phyloP scores from a whole-genome alignment of 2,113 vertebrate species.

The Dipodomys ordii region DNA sequence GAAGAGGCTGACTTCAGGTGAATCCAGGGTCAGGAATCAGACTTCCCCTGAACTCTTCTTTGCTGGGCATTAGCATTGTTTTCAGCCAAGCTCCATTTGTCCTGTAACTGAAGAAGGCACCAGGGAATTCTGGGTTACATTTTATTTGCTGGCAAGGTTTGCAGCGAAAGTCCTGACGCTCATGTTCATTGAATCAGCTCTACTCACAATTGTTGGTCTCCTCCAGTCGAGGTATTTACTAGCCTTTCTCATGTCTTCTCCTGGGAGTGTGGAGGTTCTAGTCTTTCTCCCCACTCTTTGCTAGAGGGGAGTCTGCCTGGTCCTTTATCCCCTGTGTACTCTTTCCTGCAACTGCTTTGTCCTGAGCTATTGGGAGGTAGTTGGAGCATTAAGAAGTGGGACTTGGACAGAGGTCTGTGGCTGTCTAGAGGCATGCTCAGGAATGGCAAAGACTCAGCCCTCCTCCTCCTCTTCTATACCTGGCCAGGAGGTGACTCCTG shows the following conservation, averaged over 20 bases:
- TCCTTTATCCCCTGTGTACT: neutral
- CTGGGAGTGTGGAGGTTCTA: neutral
- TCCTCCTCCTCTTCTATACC: neutral
- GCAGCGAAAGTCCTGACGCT: neutral
- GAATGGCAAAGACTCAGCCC: neutral
- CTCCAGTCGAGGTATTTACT: neutral
- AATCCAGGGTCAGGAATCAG: neutral
- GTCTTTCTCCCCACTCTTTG: rapidly evolving
- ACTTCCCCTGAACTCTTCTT: neutral
- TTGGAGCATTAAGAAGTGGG: neutral
- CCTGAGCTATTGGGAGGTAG: too few relatives aligned
- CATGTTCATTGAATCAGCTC: neutral
- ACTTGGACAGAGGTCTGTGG: neutral
- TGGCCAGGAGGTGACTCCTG: neutral
- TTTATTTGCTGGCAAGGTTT: neutral
- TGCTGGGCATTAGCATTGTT: neutral
- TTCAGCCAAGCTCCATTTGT: neutral
- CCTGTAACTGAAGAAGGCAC: neutral
- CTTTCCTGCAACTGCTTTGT: neutral
- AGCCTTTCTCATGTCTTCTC: neutral
- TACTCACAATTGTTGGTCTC: neutral
- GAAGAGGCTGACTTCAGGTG: neutral
- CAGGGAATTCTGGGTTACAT: neutral
- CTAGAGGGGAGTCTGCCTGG: neutral
- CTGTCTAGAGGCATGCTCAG: neutral